Evolutionary conservation across 1,140 invertebrate genomes (phyloP).

Genomic region (Artemia franciscana): DNA sequence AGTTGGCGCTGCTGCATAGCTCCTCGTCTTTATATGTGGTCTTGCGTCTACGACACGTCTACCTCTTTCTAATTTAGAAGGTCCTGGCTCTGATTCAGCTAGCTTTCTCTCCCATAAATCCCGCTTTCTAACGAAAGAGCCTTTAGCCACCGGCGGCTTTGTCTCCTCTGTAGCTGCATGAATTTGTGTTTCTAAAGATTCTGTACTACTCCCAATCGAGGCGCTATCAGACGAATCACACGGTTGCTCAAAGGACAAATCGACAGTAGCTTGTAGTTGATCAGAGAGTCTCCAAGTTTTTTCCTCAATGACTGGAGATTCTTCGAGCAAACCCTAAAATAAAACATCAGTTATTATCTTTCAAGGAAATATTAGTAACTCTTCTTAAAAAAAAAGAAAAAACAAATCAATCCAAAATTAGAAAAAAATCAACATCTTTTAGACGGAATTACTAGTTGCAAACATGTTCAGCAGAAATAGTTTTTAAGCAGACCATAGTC

Average conservation of each 20-base stretch:
- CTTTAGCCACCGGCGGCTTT: slow-evolving; percentile 11
- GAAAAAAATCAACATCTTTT: too few species aligned
- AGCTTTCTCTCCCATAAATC: slow-evolving; percentile 33
- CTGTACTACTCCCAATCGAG: background rate
- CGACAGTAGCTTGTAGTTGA: background rate
- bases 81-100: slow-evolving; percentile 22
- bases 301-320: background rate
- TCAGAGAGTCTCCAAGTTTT: background rate
- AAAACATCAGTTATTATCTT: too few species aligned
- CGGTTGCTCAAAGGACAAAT: background rate
- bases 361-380: too few species aligned
- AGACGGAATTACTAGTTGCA: too few species aligned
- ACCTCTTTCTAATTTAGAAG: slow-evolving; percentile 9
- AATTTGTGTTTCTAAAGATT: background rate
- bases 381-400: too few species aligned
- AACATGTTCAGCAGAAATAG: too few species aligned
- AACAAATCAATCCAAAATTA: too few species aligned
- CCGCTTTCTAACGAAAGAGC: slow-evolving; percentile 25
- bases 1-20: slow-evolving; percentile 27
- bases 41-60: slow-evolving; percentile 5
- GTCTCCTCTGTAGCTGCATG: slow-evolving; percentile 2
- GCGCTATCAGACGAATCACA: background rate
- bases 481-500: too few species aligned
- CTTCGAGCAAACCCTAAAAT: too few species aligned
- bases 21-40: slow-evolving; percentile 20